These are phyloP conservation scores for Silurus meridionalis DNA, from an alignment of 2,113 vertebrate species.

Conservation along the genomic window DNA sequence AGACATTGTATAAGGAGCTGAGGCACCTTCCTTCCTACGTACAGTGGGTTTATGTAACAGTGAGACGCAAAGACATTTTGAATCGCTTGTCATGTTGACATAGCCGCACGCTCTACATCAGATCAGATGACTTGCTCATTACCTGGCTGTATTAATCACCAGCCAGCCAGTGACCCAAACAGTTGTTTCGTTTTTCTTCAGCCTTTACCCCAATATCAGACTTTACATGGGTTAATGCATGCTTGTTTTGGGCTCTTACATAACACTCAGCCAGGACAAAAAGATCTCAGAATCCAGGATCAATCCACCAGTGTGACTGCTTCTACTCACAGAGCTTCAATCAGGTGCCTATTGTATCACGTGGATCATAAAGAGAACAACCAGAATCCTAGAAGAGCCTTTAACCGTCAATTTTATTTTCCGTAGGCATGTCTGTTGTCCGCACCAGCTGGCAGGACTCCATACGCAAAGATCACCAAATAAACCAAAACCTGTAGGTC, in stretches of 20 bases:
- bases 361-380: not conserved
- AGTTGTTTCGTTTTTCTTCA: not conserved
- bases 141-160: constrained; percentile 13
- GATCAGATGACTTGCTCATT: constrained; percentile 8
- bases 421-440: not conserved
- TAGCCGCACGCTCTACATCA: constrained; percentile 30
- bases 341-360: not conserved
- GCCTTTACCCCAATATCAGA: constrained; percentile 11
- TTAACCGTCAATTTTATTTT: not conserved
- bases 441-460: not conserved
- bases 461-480: not conserved
- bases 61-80: constrained; percentile 4
- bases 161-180: not conserved
- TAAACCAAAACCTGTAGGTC: not conserved
- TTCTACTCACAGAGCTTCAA: not conserved
- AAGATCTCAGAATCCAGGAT: not conserved
- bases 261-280: constrained; percentile 35
- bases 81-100: constrained; percentile 5
- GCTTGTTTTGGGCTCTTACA: constrained; percentile 45
- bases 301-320: not conserved
- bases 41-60: constrained; percentile 32
- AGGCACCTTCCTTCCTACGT: constrained; percentile 50
- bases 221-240: constrained; percentile 36
- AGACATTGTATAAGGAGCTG: constrained; percentile 59
- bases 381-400: not conserved